Evolutionary conservation across 2,797 vertebrate genomes (phyloP).

Genomic region (Lerista edwardsae): DNA sequence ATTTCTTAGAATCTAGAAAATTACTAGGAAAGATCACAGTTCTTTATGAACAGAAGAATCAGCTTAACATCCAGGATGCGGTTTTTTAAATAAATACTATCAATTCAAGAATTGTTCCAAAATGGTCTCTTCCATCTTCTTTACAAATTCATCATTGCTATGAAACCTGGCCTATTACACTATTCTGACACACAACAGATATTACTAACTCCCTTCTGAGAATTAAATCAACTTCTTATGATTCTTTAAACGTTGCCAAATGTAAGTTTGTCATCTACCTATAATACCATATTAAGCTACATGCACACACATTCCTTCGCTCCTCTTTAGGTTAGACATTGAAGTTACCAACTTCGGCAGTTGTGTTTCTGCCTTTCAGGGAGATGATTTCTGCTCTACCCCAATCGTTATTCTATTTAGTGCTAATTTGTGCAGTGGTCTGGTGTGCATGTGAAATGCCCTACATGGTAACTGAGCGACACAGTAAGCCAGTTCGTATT

Average conservation of each 20-base stretch:
- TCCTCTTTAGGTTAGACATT: too few species aligned
- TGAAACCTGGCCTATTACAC: background rate
- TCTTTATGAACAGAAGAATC: background rate
- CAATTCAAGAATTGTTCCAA: background rate
- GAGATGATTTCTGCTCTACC: too few species aligned
- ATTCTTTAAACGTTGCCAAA: background rate
- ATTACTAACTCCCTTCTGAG: too few species aligned
- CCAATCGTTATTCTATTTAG: too few species aligned
- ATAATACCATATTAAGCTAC: background rate
- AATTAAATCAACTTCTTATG: background rate
- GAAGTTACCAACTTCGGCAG: too few species aligned
- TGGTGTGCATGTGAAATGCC: too few species aligned
- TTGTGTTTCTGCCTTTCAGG: too few species aligned
- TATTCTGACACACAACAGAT: background rate
- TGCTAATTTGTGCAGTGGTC: too few species aligned
- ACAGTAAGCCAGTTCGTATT: too few species aligned
- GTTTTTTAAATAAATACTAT: background rate
- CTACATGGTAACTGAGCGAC: too few species aligned
- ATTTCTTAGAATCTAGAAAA: background rate
- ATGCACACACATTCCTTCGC: background rate
- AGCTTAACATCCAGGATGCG: background rate
- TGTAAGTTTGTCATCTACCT: background rate
- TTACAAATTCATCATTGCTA: background rate
- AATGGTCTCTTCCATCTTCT: background rate
- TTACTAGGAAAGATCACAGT: too few species aligned